Conservation (phyloP, 2,113 vertebrate species). For the Oenanthe melanoleuca region DNA sequence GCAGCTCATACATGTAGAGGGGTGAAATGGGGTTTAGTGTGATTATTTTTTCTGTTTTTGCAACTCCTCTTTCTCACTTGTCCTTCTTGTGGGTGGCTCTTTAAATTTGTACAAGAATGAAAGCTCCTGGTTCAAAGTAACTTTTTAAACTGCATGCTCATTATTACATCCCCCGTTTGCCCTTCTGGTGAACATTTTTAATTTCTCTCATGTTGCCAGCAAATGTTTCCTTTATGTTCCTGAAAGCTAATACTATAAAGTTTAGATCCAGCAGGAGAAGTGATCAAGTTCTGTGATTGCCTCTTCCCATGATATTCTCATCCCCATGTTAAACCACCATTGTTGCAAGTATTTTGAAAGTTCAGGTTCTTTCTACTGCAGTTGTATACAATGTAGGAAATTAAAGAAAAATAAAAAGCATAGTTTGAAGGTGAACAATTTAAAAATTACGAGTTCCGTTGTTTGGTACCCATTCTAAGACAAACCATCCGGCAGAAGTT, state of each 20-base stretch:
- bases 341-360: background rate
- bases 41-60: background rate
- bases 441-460: background rate
- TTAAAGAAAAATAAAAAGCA: background rate
- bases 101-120: background rate
- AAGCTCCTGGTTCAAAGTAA: background rate
- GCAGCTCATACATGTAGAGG: background rate
- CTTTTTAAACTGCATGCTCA: accelerated
- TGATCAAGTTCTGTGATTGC: background rate
- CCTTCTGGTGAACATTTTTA: conserved; percentile 1
- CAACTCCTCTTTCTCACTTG: background rate
- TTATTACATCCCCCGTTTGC: background rate
- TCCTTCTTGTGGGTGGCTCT: background rate
- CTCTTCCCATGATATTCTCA: background rate
- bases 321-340: background rate
- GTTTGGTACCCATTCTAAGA: background rate
- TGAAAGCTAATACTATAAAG: background rate
- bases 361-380: background rate
- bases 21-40: background rate
- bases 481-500: background rate
- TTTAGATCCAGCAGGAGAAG: background rate
- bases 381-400: background rate
- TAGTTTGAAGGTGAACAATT: background rate
- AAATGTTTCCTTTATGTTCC: background rate
- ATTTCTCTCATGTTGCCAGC: background rate